Evolutionary conservation across 2,888 invertebrate species (phyloP).

Genomic region (Malthinus seriepunctatus): DNA sequence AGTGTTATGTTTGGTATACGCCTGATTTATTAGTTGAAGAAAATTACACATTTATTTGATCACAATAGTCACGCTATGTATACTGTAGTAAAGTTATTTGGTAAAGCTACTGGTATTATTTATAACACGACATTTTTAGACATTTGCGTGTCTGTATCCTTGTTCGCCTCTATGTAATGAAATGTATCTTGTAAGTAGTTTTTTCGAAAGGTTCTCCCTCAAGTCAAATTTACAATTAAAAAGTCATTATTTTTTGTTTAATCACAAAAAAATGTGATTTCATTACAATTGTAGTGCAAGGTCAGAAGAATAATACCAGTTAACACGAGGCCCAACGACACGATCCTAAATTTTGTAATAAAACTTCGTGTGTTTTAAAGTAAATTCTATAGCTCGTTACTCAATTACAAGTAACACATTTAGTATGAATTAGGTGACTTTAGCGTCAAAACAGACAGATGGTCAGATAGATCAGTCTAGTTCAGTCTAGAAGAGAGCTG

Average conservation of each 20-base stretch:
- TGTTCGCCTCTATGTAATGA: constrained; percentile 30
- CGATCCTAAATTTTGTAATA: no score
- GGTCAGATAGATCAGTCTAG: no score
- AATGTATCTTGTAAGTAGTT: constrained; percentile 37
- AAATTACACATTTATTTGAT: constrained; percentile 39
- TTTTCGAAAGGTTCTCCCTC: not conserved
- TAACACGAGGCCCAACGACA: no score
- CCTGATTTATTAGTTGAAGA: constrained; percentile 33
- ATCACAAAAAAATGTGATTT: constrained; percentile 1
- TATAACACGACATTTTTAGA: constrained; percentile 37
- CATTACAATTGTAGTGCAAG: constrained; percentile 30
- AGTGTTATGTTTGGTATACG: constrained; percentile 11
- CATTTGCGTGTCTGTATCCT: constrained; percentile 32
- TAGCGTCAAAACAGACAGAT: no score
- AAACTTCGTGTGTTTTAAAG: no score
- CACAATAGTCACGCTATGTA: constrained; percentile 36
- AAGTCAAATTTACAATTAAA: constrained; percentile 38
- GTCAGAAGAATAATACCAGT: no score
- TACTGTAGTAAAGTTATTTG: constrained; percentile 11
- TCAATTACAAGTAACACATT: no score
- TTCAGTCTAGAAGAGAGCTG: no score
- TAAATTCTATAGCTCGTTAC: no score
- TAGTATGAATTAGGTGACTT: no score
- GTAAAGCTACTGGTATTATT: constrained; percentile 32
- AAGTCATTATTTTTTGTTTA: constrained; percentile 43